Evolutionary conservation across 2,113 vertebrate genomes (phyloP).

Genomic region (Perca fluviatilis): DNA sequence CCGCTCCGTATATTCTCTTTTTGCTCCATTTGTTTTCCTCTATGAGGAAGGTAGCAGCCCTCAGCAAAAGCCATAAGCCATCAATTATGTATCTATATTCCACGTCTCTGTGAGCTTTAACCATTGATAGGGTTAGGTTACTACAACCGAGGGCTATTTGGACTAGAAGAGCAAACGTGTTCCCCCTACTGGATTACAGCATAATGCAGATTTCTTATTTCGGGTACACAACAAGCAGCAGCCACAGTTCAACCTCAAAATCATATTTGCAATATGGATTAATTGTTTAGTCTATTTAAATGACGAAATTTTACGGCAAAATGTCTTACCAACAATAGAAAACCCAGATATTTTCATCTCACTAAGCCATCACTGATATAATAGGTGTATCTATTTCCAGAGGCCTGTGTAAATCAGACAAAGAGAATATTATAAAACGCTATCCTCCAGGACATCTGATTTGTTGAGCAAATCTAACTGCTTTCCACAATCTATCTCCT

Average conservation of each 20-base stretch:
- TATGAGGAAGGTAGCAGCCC: conserved; percentile 4
- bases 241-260: not conserved
- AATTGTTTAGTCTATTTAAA: not conserved
- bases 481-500: not conserved
- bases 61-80: conserved; percentile 18
- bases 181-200: not conserved
- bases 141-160: conserved; percentile 1
- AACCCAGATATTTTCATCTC: not conserved
- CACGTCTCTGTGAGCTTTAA: conserved; percentile 37
- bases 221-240: not conserved
- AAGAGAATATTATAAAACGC: conserved; percentile 4
- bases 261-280: not conserved
- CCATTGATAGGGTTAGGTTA: conserved; percentile 35
- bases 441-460: conserved; percentile 10
- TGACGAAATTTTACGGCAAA: not conserved
- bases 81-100: conserved; percentile 58
- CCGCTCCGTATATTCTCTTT: not conserved
- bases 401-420: not conserved
- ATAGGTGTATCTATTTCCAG: not conserved
- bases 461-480: not conserved
- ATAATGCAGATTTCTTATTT: not conserved
- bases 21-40: not conserved
- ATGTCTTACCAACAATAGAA: not conserved
- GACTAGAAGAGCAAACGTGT: conserved; percentile 13
- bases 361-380: not conserved